Base-by-base conservation (phyloP, 2,113 vertebrate species). In the Xiphophorus couchianus region DNA sequence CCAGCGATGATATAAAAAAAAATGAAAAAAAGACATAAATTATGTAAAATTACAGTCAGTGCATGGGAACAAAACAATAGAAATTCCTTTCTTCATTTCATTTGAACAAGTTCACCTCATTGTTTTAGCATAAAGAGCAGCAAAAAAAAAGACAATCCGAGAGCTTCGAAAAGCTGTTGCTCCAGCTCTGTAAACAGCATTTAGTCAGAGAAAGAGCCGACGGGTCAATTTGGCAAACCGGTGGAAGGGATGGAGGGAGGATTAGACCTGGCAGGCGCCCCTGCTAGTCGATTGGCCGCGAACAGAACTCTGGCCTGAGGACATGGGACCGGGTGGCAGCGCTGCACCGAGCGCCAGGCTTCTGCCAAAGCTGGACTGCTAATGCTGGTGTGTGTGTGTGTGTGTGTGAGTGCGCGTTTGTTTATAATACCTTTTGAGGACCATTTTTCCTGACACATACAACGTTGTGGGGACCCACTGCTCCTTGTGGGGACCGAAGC, bases 11-110 rank as follows among this genome's bases (percentile, higher is more conserved):
- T 22, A 37, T 51, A 73, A 62, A 76, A 74, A 80, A 73, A 79
- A 28, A 82, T 72, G 68, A 77, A 81, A 89, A 71, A 88, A 87
- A 85, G 68, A 77, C 69, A 88, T 66, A 54, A 8, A 85, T 48
- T 66, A 71, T 65, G 69, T 85, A 85, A 87, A 85, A 83, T 89
- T 86, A 62, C 83, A 22, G 87, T 88, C 90, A 91, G 88, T 91
- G 88, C 84, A 88, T 31, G 33, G 66, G 72, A 54, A 70, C 66
- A 60, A 74, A 62, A 48, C 66, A n/a, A 69, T n/a, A 58, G 8
- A 58, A 25, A 58, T 58, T 58, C 8, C 7, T 58, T 11, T 58
- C 51, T n/a, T 48, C 22, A 1, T 10, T 25, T n/a, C 10, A 25
- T 58, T 25, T 54, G 3, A 58, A 58, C 25, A 6, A 27, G 51